Percentiles rank a stretch among this genome's conserved stretches.
Evolutionary conservation across 2,888 invertebrate species (phyloP).

Genomic region (Minunthozetes semirufus): DNA sequence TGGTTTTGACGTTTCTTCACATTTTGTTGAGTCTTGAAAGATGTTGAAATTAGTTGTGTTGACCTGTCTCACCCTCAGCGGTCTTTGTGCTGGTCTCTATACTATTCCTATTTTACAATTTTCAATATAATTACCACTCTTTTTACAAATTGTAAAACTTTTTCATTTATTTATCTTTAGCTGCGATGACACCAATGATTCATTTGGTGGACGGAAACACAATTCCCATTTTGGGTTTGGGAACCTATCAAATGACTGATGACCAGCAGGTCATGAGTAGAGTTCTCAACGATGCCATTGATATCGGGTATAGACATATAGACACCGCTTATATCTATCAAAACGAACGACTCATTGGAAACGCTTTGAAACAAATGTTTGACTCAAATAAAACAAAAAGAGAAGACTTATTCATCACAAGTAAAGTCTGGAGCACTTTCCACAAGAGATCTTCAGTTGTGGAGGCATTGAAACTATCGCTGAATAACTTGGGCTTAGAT

Average conservation of each 20-base stretch:
- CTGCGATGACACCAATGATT: not conserved
- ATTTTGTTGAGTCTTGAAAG: no score
- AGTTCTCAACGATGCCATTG: constrained; percentile 25
- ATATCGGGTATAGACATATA: constrained; percentile 27
- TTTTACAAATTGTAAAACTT: not conserved
- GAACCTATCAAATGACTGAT: constrained; percentile 17
- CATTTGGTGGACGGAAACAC: constrained; percentile 16
- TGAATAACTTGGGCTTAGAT: constrained; percentile 16
- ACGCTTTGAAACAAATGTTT: constrained; percentile 11
- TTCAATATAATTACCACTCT: not conserved
- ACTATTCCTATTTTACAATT: not conserved
- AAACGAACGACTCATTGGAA: constrained; percentile 26
- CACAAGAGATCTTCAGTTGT: not conserved
- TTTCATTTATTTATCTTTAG: not conserved
- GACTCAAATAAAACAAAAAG: not conserved
- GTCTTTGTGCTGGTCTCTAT: no score
- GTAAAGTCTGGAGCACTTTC: constrained; percentile 33
- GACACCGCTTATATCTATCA: constrained; percentile 35
- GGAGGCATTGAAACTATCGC: constrained; percentile 13
- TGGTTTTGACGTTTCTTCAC: no score
- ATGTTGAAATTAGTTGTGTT: no score
- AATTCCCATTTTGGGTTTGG: constrained; percentile 28
- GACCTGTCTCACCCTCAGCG: no score
- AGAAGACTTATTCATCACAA: constrained; percentile 31
- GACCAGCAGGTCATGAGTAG: not conserved